These are phyloP conservation scores for Psilanteris sp. DNA, from an alignment of 1,140 invertebrate genomes.

Conservation along the genomic window DNA sequence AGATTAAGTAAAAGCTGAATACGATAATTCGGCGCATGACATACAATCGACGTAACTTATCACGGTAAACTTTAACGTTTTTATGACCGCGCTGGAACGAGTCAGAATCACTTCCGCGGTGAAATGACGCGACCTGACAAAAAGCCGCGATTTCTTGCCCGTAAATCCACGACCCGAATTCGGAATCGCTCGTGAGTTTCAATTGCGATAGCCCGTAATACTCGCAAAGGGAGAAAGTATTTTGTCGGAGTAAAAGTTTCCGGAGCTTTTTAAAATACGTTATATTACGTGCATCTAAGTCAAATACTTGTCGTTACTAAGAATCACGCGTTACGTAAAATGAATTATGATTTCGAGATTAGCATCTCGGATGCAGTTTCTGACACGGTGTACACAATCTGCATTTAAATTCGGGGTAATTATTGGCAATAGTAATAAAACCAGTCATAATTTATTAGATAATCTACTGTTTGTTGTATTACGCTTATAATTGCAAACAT, in stretches of 20 bases:
- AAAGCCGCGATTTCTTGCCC: constrained; percentile 8
- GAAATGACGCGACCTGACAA: constrained; percentile 13
- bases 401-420: too few species aligned
- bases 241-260: constrained; percentile 38
- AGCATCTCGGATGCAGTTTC: too few species aligned
- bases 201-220: constrained; percentile 13
- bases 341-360: constrained; percentile 15
- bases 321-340: constrained; percentile 40
- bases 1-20: not conserved
- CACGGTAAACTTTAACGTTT: constrained; percentile 18
- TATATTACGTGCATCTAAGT: constrained; percentile 37
- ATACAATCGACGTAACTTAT: constrained; percentile 30
- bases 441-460: too few species aligned
- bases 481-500: too few species aligned
- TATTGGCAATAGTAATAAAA: too few species aligned
- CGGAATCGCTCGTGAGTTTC: constrained; percentile 21
- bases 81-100: constrained; percentile 14
- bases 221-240: constrained; percentile 39
- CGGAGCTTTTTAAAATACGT: constrained; percentile 23
- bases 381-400: too few species aligned
- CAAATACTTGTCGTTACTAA: constrained; percentile 13
- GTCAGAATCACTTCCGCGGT: constrained; percentile 28
- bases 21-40: constrained; percentile 12
- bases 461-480: too few species aligned
- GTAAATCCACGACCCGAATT: constrained; percentile 26